A percentile compares a stretch with the other conserved stretches of the same genome.
phyloP scores from a whole-genome alignment of 2,113 vertebrate genomes.

The Tauraco erythrolophus region DNA sequence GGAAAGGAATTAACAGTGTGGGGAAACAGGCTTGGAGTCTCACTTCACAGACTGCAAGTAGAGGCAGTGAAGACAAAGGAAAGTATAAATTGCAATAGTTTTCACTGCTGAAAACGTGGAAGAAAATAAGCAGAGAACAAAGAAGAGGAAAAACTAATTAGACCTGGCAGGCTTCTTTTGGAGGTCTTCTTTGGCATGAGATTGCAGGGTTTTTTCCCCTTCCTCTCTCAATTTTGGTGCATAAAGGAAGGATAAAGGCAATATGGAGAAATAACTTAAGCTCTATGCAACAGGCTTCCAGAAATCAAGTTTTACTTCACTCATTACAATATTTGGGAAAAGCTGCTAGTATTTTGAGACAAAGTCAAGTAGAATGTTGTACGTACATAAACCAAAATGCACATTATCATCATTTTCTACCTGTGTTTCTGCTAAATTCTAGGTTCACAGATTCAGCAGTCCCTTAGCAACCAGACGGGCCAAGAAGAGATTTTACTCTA shows the following conservation, averaged over 20 bases:
- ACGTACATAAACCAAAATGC: neutral
- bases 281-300: neutral
- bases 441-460: neutral
- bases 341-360: neutral
- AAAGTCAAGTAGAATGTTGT: neutral
- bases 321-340: neutral
- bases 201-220: rapidly evolving
- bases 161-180: neutral
- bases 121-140: neutral
- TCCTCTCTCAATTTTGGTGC: neutral
- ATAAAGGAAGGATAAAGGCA: neutral
- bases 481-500: neutral
- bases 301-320: neutral
- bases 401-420: rapidly evolving
- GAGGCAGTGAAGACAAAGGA: neutral
- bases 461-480: neutral
- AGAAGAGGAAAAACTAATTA: neutral
- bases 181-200: neutral
- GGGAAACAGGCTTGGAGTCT: neutral
- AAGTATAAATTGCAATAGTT: neutral
- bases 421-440: neutral
- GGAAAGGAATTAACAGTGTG: neutral
- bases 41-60: neutral
- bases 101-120: neutral
- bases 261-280: neutral